phyloP scores from a whole-genome alignment of 2,113 vertebrate genomes.

The Rhinolophus ferrumequinum region DNA sequence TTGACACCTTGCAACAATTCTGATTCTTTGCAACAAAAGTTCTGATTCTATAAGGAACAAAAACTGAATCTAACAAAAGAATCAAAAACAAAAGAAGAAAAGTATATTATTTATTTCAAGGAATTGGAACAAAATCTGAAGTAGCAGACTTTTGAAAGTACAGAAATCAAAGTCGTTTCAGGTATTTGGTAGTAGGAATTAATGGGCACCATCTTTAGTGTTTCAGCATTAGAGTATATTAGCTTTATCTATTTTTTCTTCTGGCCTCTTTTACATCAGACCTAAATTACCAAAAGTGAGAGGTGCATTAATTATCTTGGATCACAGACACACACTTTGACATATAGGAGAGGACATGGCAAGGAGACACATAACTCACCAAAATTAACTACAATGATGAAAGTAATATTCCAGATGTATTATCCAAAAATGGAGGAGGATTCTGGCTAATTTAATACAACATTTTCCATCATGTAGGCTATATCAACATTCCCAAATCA shows the following conservation, averaged over 20 bases:
- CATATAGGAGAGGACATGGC: neutral
- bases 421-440: neutral
- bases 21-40: neutral
- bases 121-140: neutral
- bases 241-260: neutral
- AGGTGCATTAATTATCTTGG: neutral
- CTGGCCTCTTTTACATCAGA: neutral
- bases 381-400: neutral
- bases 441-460: neutral
- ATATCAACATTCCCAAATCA: neutral
- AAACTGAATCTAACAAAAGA: neutral
- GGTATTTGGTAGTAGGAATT: neutral
- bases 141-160: neutral
- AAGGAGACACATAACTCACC: neutral
- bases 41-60: neutral
- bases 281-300: neutral
- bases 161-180: neutral
- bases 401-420: neutral
- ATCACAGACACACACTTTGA: neutral
- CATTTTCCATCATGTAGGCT: fast-evolving
- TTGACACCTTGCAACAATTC: neutral
- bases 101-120: neutral
- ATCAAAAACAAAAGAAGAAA: neutral
- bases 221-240: neutral
- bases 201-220: fast-evolving